Base-by-base conservation (phyloP, 2,888 invertebrate species). In the Mycalesis mineus region DNA sequence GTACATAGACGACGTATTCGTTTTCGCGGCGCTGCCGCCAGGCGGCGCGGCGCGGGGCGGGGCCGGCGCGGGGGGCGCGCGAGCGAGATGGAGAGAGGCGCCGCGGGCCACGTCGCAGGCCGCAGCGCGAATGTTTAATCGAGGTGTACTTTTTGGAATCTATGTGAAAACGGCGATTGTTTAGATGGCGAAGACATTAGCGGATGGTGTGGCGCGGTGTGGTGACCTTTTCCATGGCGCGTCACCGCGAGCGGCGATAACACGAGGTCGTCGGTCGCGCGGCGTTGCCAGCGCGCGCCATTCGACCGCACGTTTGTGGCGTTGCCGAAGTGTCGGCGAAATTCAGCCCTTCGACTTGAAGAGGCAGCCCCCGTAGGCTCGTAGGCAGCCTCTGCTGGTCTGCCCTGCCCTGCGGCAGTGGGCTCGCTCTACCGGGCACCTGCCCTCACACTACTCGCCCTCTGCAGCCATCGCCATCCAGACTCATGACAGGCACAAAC, bases 201-300 rank as follows among this genome's bases (percentile, higher is more conserved):
- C 73, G 74, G 78, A 80, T 79, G 77, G 75, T 76, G 67, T 70
- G 74, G 72, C 70, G 73, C 73, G 69, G 74, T 68, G 71, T 82
- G 81, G 81, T 84, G 89, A 88, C 86, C 90, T 89, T 85, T 88
- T 78, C 71, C 69, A 74, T 78, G 78, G 79, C 84, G 78, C 82
- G 81, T 79, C 84, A 79, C 77, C 77, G 80, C 82, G 80, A 77
- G 75, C 72, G 77, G 82, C 82, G 87, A 87, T 86, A 84, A 80
- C 80, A 72, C 81, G 86, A 86, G 85, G 88, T 84, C 86, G 88
- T 85, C 85, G 85, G 78, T 83, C 82, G 79, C 66, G 86, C 87
- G 80, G 69, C 82, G 88, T 88, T 88, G 87, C 88, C 84, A 84
- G 78, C 75, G 73, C 84, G 72, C 74, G 74, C 74, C 78, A 78